Evolutionary conservation across 2,797 vertebrate genomes (phyloP).

Genomic region (Pseudochaenichthys georgianus): DNA sequence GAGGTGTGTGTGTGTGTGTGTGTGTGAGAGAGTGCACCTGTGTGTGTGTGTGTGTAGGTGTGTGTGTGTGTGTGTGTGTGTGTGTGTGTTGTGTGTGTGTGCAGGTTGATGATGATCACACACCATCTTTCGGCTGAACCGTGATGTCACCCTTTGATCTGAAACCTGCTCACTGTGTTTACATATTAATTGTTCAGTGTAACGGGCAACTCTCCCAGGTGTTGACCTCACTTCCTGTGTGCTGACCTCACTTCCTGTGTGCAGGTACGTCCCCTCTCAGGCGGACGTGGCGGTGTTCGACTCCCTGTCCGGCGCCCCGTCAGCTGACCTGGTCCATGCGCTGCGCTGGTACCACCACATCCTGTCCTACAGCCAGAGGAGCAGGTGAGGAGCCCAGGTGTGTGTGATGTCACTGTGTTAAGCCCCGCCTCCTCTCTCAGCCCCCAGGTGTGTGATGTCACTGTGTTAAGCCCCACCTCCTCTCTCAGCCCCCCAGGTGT

Average conservation of each 20-base stretch:
- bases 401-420: not conserved
- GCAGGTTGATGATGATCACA: slow-evolving; percentile 66
- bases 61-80: too few species aligned
- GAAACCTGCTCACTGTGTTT: slow-evolving; percentile 35
- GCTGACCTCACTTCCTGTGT: not conserved
- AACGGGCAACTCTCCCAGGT: too few species aligned
- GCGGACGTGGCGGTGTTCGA: slow-evolving; percentile 95
- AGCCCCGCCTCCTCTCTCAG: slow-evolving; percentile 69
- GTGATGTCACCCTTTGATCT: slow-evolving; percentile 66
- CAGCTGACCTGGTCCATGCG: slow-evolving; percentile 91
- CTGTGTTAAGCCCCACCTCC: too few species aligned
- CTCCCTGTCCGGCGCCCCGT: slow-evolving; percentile 86
- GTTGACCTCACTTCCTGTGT: too few species aligned
- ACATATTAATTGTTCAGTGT: too few species aligned
- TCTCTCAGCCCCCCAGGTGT: not conserved
- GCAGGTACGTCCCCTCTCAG: slow-evolving; percentile 94
- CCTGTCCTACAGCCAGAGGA: slow-evolving; percentile 92
- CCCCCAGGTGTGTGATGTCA: slow-evolving; percentile 83
- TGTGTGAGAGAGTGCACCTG: too few species aligned
- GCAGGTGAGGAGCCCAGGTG: slow-evolving; percentile 82
- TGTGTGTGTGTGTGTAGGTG: too few species aligned
- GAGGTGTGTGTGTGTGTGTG: too few species aligned
- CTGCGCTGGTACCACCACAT: slow-evolving; percentile 98
- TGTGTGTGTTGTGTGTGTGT: too few species aligned
- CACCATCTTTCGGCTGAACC: slow-evolving; percentile 81